These are phyloP conservation scores for Podarcis muralis DNA, from an alignment of 2,113 vertebrate species.

Conservation along the genomic window DNA sequence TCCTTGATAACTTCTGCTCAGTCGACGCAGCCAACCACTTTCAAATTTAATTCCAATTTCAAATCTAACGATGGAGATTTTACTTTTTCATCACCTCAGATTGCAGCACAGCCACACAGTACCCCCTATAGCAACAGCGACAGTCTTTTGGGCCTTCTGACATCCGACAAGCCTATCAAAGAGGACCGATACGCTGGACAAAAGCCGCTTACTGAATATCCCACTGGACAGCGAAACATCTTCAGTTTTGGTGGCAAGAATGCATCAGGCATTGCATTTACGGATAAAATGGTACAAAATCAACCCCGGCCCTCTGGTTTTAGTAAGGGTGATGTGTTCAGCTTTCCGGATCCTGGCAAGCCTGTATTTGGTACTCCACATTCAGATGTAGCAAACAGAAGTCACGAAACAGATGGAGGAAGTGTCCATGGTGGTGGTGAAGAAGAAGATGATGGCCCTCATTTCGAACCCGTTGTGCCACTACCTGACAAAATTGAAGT, in stretches of 20 bases:
- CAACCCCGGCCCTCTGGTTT: slow-evolving; percentile 73
- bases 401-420: slow-evolving; percentile 85
- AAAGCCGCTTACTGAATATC: slow-evolving; percentile 72
- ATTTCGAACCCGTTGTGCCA: slow-evolving; percentile 98
- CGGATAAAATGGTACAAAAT: slow-evolving; percentile 70
- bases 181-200: slow-evolving; percentile 75
- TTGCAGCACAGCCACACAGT: slow-evolving; percentile 59
- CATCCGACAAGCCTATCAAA: slow-evolving; percentile 85
- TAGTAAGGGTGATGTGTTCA: slow-evolving; percentile 78
- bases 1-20: slow-evolving; percentile 72
- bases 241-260: slow-evolving; percentile 86
- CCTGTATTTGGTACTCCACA: slow-evolving; percentile 67
- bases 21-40: slow-evolving; percentile 81
- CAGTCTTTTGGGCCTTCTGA: slow-evolving; percentile 90
- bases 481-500: slow-evolving; percentile 97
- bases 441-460: slow-evolving; percentile 95
- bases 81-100: slow-evolving; percentile 87
- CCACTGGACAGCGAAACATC: slow-evolving; percentile 69
- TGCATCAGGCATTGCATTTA: slow-evolving; percentile 74
- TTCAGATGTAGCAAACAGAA: slow-evolving; percentile 73
- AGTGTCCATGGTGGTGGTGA: slow-evolving; percentile 83
- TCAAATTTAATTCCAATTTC: slow-evolving; percentile 98
- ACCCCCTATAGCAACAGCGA: slow-evolving; percentile 80
- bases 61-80: slow-evolving; percentile 97
- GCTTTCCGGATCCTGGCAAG: slow-evolving; percentile 76